Conservation (phyloP, 2,797 vertebrate genomes). For the Coccyzus lansbergi region DNA sequence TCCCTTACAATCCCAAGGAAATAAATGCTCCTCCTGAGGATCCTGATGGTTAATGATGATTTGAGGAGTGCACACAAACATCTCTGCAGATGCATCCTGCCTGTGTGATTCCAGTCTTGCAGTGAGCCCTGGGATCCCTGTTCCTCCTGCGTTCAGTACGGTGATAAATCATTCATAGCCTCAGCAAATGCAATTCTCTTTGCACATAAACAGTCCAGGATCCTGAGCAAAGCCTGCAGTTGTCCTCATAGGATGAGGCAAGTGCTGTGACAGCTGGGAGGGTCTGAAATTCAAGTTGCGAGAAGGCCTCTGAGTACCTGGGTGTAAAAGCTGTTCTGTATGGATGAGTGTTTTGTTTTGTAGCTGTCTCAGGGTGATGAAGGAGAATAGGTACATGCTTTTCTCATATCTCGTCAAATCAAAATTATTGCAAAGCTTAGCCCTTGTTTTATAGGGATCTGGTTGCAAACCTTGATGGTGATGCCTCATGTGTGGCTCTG, state of each 20-base stretch:
- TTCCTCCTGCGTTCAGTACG: constrained; percentile 37
- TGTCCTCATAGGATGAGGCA: constrained; percentile 50
- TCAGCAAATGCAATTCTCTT: constrained; percentile 49
- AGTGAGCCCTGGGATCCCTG: constrained; percentile 52
- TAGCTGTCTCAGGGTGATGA: not conserved
- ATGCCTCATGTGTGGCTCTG: not conserved
- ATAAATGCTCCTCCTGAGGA: constrained; percentile 61
- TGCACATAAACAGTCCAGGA: constrained; percentile 45
- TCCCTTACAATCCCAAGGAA: constrained; percentile 47
- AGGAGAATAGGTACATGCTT: not conserved
- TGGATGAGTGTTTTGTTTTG: not conserved
- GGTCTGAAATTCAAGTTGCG: constrained; percentile 18
- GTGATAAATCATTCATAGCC: constrained; percentile 72
- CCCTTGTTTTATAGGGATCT: not conserved
- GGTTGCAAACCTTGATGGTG: not conserved
- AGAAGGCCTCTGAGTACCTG: not conserved
- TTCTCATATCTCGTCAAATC: not conserved
- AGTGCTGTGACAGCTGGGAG: constrained; percentile 43
- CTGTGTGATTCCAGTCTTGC: constrained; percentile 46
- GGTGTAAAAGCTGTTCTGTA: not conserved
- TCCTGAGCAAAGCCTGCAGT: constrained; percentile 41
- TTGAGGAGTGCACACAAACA: constrained; percentile 65
- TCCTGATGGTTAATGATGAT: constrained; percentile 67
- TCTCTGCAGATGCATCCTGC: constrained; percentile 55
- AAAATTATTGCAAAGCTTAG: not conserved